phyloP scores from a whole-genome alignment of 2,797 vertebrate genomes.

The Sebastes hubbsi region DNA sequence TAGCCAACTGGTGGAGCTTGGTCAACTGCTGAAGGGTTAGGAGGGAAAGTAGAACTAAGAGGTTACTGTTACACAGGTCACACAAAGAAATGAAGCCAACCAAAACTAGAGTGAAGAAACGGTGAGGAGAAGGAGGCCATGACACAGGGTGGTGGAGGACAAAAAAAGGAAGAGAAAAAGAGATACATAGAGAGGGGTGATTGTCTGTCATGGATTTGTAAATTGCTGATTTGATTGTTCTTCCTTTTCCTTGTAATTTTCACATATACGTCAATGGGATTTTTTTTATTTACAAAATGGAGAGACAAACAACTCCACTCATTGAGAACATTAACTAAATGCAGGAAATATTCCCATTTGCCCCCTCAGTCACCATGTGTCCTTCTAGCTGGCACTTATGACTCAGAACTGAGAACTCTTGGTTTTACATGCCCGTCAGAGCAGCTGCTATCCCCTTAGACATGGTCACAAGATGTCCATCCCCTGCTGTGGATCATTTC shows the following conservation, averaged over 20 bases:
- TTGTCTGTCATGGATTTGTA: conserved; percentile 10
- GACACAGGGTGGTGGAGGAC: conserved; percentile 85
- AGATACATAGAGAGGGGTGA: conserved; percentile 40
- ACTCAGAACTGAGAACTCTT: conserved; percentile 24
- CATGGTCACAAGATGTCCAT: conserved; percentile 30
- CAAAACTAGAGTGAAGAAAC: conserved; percentile 82
- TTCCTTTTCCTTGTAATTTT: neutral
- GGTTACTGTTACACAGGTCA: conserved; percentile 96
- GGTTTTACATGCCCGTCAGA: conserved; percentile 19
- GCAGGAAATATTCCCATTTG: conserved; percentile 1
- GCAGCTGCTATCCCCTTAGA: conserved; percentile 1
- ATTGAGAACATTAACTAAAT: neutral
- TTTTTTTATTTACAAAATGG: neutral
- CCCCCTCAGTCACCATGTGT: conserved; percentile 2
- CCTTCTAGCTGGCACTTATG: neutral
- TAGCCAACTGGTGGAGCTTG: conserved; percentile 99
- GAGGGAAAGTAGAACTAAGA: conserved; percentile 99
- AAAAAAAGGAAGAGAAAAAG: conserved; percentile 68
- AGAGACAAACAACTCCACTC: neutral
- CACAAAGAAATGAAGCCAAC: conserved; percentile 86
- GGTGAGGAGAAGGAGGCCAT: conserved; percentile 87
- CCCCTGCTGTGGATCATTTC: conserved; percentile 42
- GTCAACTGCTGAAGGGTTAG: conserved; percentile 98
- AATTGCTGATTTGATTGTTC: neutral
- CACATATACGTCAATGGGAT: neutral